Base-by-base conservation (phyloP, 2,113 vertebrate genomes). In the Brienomyrus longianalis region DNA sequence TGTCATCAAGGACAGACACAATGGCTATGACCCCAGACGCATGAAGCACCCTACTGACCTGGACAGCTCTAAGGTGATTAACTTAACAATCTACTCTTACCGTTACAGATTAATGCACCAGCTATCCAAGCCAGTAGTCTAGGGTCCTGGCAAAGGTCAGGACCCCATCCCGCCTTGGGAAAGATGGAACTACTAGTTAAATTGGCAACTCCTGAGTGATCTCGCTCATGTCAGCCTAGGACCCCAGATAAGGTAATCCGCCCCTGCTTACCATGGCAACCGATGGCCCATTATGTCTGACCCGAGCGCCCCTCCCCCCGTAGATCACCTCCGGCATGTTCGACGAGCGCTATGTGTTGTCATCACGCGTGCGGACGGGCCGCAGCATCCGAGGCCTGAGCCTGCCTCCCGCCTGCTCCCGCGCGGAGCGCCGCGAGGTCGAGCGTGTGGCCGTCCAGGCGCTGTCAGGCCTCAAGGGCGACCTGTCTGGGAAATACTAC, bases 351-450 rank as follows among this genome's bases (percentile, higher is more conserved):
- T 98, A 98, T 0, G 97, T 99, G 39, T 95, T 99, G 88, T 99
- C 98, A 0, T 98, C 98, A 0, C 96, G 97, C 0, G 97, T 99
- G 74, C 96, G 98, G 13, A 99, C 97, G 0, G 98, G 98, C 1
- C 98, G 98, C 89, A 99, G 98, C 83, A 98, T 99, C 93, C 97
- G 97, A 0, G 98, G 98, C 2, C 96, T 99, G 84, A 97, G 97
- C 93, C 96, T 99, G 86, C 98, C 98, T 0, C 98, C 98, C 0
- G 97, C 97, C 91, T 98, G 98, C 91, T 93, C 86, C 21, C 94
- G 98, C 66, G 96, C 97, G 0, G 98, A 99, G 94, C 95, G 98
- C 0, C 96, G 98, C 19, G 97, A 98, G 94, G 98, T 98, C 23
- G 98, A 99, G 93, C 97, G 96, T 0, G 97, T 99, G 0, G 95